phyloP scores from a whole-genome alignment of 2,888 invertebrate genomes.

The Camponotus fellah region DNA sequence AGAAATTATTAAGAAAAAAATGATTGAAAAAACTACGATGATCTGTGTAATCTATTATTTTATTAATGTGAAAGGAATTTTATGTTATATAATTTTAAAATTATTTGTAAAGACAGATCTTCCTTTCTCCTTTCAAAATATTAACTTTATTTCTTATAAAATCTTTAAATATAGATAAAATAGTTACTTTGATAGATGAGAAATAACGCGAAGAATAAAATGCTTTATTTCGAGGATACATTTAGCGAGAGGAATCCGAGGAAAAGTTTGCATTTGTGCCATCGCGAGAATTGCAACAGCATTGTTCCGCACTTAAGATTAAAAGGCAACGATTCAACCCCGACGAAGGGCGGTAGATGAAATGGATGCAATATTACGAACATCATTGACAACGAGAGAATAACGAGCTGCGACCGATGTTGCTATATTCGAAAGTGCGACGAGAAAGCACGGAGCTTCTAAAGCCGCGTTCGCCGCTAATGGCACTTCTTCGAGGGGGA shows the following conservation, averaged over 20 bases:
- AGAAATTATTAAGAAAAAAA: not conserved
- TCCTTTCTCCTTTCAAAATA: not conserved
- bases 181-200: not conserved
- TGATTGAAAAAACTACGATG: not conserved
- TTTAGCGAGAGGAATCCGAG: conserved; percentile 10
- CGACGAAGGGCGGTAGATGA: conserved; percentile 31
- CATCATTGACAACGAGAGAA: conserved; percentile 70
- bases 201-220: conserved; percentile 18
- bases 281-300: conserved; percentile 51
- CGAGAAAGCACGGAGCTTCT: conserved; percentile 78
- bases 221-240: conserved; percentile 8
- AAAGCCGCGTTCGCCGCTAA: conserved; percentile 79
- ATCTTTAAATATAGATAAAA: not conserved
- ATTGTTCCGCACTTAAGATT: conserved; percentile 58
- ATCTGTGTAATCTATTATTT: not conserved
- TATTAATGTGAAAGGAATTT: not conserved
- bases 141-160: not conserved
- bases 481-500: conserved; percentile 80
- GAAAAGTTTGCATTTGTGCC: conserved; percentile 50
- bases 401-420: conserved; percentile 71
- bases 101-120: not conserved
- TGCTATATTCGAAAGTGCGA: conserved; percentile 75
- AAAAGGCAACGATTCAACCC: conserved; percentile 60
- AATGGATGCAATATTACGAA: conserved; percentile 73
- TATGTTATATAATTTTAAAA: not conserved